Conservation (phyloP, 2,888 invertebrate genomes). For the Andrena fulva region DNA sequence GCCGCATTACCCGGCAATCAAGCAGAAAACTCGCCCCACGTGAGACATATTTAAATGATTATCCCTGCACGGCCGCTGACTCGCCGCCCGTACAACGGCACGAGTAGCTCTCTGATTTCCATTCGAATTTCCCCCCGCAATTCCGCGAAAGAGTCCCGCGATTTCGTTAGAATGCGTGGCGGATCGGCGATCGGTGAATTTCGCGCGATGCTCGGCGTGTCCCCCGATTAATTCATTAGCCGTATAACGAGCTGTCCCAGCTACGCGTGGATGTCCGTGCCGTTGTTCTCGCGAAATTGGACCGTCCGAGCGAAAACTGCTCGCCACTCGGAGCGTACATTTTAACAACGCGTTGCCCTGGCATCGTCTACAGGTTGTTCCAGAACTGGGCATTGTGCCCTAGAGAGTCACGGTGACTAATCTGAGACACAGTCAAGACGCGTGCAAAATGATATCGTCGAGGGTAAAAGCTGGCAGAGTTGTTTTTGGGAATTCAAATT, state of each 20-base stretch:
- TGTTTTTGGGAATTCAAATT: no score
- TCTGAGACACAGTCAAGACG: no score
- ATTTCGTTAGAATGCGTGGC: slow-evolving; percentile 19
- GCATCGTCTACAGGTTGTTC: not conserved
- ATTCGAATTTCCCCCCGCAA: not conserved
- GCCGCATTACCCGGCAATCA: slow-evolving; percentile 9
- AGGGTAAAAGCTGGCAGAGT: no score
- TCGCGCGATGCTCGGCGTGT: slow-evolving; percentile 12
- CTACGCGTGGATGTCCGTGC: slow-evolving; percentile 26
- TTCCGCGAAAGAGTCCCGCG: not conserved
- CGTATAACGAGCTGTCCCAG: slow-evolving; percentile 34
- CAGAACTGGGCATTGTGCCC: no score
- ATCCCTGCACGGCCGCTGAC: slow-evolving; percentile 2
- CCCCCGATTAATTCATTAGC: slow-evolving; percentile 45
- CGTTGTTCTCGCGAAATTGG: slow-evolving; percentile 35
- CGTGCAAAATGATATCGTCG: no score
- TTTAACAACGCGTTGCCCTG: slow-evolving; percentile 28
- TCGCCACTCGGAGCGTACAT: slow-evolving; percentile 20
- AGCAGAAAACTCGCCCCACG: slow-evolving; percentile 20
- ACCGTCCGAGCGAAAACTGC: slow-evolving; percentile 36
- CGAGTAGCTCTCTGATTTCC: not conserved
- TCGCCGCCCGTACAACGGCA: not conserved
- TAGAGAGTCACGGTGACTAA: no score
- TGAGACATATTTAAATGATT: slow-evolving; percentile 22
- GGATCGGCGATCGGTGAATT: not conserved